Percentiles rank a stretch among this genome's conserved stretches.
Conservation (phyloP, 2,888 invertebrate genomes). For the Drosophila basisetae region DNA sequence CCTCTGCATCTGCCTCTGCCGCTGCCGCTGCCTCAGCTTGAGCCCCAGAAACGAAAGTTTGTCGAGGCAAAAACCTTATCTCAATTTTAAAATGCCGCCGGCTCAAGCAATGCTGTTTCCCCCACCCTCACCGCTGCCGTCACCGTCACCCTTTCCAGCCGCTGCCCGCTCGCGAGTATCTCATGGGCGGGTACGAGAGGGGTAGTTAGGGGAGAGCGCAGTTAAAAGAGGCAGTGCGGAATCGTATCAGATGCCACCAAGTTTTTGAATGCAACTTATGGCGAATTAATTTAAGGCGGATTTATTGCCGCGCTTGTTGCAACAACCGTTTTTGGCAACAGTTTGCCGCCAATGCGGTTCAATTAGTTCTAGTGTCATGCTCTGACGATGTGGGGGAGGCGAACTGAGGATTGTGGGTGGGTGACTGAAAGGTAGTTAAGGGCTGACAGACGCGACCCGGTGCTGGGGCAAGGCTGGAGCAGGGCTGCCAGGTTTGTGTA, state of each 20-base stretch:
- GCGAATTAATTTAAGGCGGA: slow-evolving; percentile 19
- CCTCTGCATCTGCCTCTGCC: slow-evolving; percentile 24
- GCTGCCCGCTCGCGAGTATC: background rate
- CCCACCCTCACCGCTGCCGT: slow-evolving; percentile 8
- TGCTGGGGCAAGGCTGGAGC: slow-evolving; percentile 8
- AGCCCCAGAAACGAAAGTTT: slow-evolving; percentile 79
- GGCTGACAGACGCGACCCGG: slow-evolving; percentile 3
- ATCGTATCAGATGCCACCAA: slow-evolving; percentile 23
- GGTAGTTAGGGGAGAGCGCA: no score
- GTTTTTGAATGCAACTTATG: slow-evolving; percentile 40
- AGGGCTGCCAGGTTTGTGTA: slow-evolving; percentile 61
- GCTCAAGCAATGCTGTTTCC: slow-evolving; percentile 16
- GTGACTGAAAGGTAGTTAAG: slow-evolving; percentile 32
- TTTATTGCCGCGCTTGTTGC: slow-evolving; percentile 37
- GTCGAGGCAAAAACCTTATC: slow-evolving; percentile 84
- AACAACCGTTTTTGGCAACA: slow-evolving; percentile 39
- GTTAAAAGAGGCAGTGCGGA: background rate
- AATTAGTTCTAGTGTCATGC: slow-evolving; percentile 41
- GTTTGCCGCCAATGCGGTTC: slow-evolving; percentile 35
- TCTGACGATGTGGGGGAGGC: no score
- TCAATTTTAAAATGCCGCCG: slow-evolving; percentile 81
- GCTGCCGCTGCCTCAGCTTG: slow-evolving; percentile 29
- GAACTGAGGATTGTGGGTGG: background rate
- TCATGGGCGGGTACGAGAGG: background rate
- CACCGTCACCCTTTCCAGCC: background rate